Evolutionary conservation across 2,888 invertebrate species (phyloP).

Genomic region (Thelaira solivaga): DNA sequence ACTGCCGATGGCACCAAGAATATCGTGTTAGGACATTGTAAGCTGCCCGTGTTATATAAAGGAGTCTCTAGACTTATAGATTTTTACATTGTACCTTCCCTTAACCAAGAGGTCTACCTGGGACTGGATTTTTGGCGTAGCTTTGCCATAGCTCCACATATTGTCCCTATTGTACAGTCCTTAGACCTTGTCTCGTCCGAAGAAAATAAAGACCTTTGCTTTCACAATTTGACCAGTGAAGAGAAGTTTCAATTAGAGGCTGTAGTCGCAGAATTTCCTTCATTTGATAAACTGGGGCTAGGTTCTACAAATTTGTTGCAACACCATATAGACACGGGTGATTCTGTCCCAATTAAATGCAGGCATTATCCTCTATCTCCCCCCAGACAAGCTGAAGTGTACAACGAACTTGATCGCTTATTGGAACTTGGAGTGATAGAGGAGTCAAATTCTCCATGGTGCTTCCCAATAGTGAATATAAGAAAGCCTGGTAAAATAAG

Average conservation of each 20-base stretch:
- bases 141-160: not conserved
- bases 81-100: not conserved
- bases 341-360: not conserved
- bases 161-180: not conserved
- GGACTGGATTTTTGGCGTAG: constrained; percentile 5
- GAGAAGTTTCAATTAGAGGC: too few relatives aligned
- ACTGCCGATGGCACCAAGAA: constrained; percentile 36
- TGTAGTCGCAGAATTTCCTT: too few relatives aligned
- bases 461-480: not conserved
- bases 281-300: not conserved
- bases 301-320: not conserved
- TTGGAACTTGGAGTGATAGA: not conserved
- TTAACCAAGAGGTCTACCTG: not conserved
- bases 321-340: not conserved
- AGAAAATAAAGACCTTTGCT: too few relatives aligned
- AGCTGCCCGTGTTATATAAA: not conserved
- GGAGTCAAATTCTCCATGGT: not conserved
- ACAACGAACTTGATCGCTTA: not conserved
- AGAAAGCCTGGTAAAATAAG: not conserved
- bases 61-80: not conserved
- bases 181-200: too few relatives aligned
- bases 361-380: not conserved
- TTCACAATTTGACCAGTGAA: too few relatives aligned
- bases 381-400: not conserved
- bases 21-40: constrained; percentile 12